Conservation (phyloP, 2,797 vertebrate genomes). For the Sphenopsis melanotis region DNA sequence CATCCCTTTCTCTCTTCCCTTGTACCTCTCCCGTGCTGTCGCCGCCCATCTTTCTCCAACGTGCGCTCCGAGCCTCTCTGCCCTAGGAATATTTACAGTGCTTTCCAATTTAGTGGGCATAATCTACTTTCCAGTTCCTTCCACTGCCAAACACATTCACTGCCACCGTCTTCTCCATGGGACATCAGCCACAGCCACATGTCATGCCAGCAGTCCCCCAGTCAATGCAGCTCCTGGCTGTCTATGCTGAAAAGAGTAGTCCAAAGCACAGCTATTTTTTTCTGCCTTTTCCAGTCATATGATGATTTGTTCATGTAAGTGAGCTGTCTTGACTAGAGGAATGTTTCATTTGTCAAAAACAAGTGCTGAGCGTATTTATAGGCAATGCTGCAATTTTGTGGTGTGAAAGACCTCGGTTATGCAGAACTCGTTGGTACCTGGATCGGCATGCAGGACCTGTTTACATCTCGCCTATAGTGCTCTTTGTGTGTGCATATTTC, state of each 20-base stretch:
- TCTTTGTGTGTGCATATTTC: not conserved
- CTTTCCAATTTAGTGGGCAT: not conserved
- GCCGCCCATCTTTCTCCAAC: not conserved
- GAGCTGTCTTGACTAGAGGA: not conserved
- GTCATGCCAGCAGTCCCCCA: not conserved
- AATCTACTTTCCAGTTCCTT: not conserved
- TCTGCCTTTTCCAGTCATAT: constrained; percentile 9
- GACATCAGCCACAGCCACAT: not conserved
- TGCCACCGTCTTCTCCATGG: not conserved
- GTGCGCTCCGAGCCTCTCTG: not conserved
- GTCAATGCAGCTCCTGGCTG: not conserved
- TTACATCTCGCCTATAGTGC: not conserved
- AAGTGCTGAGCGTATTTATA: constrained; percentile 47
- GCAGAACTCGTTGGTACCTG: not conserved
- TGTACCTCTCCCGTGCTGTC: not conserved
- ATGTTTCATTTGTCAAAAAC: constrained; percentile 49
- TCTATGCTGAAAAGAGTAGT: not conserved
- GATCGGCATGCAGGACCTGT: not conserved
- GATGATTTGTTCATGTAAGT: constrained; percentile 7
- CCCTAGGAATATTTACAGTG: not conserved
- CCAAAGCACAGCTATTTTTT: not conserved
- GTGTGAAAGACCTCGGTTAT: constrained; percentile 37
- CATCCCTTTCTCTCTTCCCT: not conserved
- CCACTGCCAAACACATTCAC: not conserved
- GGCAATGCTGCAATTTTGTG: constrained; percentile 36